Percentiles rank a stretch among this genome's conserved stretches.
These are phyloP conservation scores for Anguilla japonica DNA, from an alignment of 2,113 vertebrate genomes.

Conservation along the genomic window DNA sequence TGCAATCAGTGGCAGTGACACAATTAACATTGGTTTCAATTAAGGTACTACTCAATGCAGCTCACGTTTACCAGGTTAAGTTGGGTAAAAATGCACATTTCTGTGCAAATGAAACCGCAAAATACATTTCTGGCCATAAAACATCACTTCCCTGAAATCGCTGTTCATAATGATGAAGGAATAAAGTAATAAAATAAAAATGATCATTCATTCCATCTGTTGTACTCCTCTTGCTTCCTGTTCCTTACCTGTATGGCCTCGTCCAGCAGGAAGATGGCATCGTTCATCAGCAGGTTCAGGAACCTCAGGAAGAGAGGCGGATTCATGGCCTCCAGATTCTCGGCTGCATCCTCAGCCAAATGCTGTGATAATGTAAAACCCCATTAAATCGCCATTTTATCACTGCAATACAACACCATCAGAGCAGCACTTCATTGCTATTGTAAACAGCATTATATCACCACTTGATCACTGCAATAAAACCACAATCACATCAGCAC, in stretches of 20 bases:
- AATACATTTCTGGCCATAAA: no score
- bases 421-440: neutral
- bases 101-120: no score
- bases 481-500: neutral
- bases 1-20: no score
- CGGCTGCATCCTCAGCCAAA: conserved; percentile 88
- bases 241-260: conserved; percentile 93
- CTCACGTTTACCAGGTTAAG: neutral
- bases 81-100: neutral
- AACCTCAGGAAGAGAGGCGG: conserved; percentile 94
- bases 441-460: no score
- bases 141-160: no score
- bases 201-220: neutral
- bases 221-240: neutral
- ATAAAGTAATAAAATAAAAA: neutral
- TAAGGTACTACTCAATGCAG: no score
- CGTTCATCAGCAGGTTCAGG: conserved; percentile 95
- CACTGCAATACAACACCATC: neutral
- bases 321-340: conserved; percentile 96
- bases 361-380: conserved; percentile 62
- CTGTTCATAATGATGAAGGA: no score
- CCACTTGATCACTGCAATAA: neutral
- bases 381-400: neutral
- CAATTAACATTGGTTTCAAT: no score
- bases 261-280: conserved; percentile 94